Evolutionary conservation across 64 coral and sea anemone genomes (phyloP), one percentile per base, ranked within the genome.

Genomic region (Platygyra sinensis): DNA sequence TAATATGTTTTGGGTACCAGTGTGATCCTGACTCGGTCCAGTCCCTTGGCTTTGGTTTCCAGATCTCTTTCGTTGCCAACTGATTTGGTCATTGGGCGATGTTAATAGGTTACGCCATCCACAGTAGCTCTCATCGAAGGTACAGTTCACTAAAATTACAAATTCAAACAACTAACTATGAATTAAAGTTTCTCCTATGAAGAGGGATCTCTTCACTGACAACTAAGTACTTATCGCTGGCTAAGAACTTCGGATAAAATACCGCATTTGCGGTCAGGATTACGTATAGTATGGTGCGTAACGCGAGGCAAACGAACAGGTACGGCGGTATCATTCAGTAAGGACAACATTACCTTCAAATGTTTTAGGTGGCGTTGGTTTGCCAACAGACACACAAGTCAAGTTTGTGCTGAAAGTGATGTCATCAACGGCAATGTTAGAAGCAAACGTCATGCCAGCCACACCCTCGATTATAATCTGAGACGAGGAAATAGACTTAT

Each of bases 391-490:
- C 20, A 8, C 38, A 49, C 74, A 77, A 22, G 36, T 77, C 18
- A 77, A 8, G 74, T 77, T 77, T 8, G 15, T 77, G 22, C 20
- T 77, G 74, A 77, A 77, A 50, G 18, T 77, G 5, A 77, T 1
- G 74, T 77, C 74, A 77, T 77, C 74, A 11, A 77, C 36, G 20
- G 74, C 74, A 10, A 77, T 77, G 9, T 77, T 42, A 10, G 36
- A 38, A 18, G 17, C 39, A n/a, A 24, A 49, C 12, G 74, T 19
- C 10, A 77, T 8, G 32, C 74, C 74, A 2, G 33, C 74, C 22
- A 50, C 39, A 17, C 74, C 74, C 22, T 77, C 74, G 20, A 77
- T 46, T 77, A 50, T 51, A 77, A 77, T 14, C 74, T 77, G 74
- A 20, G 24, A 24, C 24, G 22, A 20, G 11, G 25, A 50, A 51